Evolutionary conservation across 2,888 invertebrate species (phyloP), one percentile per base, ranked within the genome.

Genomic region (Brachycybe producta): DNA sequence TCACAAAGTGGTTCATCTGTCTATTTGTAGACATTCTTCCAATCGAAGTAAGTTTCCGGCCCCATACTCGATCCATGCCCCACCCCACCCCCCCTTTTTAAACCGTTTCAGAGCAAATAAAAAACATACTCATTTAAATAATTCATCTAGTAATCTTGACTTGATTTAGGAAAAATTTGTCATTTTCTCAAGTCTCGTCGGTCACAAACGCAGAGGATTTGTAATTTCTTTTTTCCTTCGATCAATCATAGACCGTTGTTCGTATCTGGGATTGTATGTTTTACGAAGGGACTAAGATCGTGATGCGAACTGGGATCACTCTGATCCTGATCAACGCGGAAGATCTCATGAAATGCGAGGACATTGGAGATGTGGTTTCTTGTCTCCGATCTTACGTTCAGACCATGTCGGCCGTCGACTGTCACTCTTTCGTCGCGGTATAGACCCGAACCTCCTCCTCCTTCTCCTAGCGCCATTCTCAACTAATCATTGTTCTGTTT

Each of bases 211-310:
- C 11, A 15, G 5, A 13, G n/a, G 8, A n/a, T 46, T 3, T 49
- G 24, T 30, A 26, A 34, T 43, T 21, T 41, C 36, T 55, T 58
- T 53, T 64, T 65, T 27, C 17, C 15, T 13, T 28, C 36, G 5
- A 66, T n/a, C n/a, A n/a, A n/a, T n/a, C n/a, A n/a, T n/a, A 79
- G 78, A 94, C 94, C 5, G 90, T 91, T 36, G 72, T 92, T 21
- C 75, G 94, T 62, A 84, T 94, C 68, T 94, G 94, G 92, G 94
- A 95, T 68, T 90, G 91, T 63, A 70, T 94, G 53, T 92, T 95
- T 70, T 82, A 84, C 60, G 94, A 95, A 69, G 94, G 94, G 38
- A 84, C 84, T 53, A 92, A 92, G 71, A 82, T 94, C 58, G 72
- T 95, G 57, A 86, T 94, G 65, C 76, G 92, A 58, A 90, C 88